A percentile compares a stretch with the other conserved stretches of the same genome.
phyloP scores from a whole-genome alignment of 1,140 invertebrate genomes.

The Drosophila sechellia region DNA sequence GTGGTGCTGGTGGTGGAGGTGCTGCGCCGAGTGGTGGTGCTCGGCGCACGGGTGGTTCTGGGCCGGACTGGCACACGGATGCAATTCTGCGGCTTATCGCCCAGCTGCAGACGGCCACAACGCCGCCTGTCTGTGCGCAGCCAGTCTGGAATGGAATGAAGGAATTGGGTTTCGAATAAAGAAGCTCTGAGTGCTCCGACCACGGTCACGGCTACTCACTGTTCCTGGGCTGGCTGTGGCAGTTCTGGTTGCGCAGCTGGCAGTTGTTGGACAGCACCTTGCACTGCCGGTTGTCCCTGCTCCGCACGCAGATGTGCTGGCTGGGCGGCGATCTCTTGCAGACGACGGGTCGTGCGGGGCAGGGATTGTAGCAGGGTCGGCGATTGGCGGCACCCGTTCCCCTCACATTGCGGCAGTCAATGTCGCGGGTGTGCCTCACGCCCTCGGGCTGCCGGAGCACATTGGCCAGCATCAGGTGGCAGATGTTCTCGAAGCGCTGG shows the following conservation, averaged over 20 bases:
- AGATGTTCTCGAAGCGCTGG: slow-evolving; percentile 58
- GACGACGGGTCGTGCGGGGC: slow-evolving; percentile 28
- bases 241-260: slow-evolving; percentile 64
- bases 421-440: slow-evolving; percentile 40
- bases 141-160: slow-evolving; percentile 47
- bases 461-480: slow-evolving; percentile 43
- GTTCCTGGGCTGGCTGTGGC: slow-evolving; percentile 49
- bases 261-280: slow-evolving; percentile 59
- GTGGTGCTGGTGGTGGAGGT: background rate
- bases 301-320: slow-evolving; percentile 55
- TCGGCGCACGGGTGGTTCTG: background rate
- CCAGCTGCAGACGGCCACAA: slow-evolving; percentile 49
- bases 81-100: slow-evolving; percentile 56
- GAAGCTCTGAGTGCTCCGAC: too few relatives aligned
- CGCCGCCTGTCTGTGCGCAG: slow-evolving; percentile 42
- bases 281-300: slow-evolving; percentile 39
- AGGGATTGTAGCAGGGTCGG: slow-evolving; percentile 40
- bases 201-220: slow-evolving; percentile 28
- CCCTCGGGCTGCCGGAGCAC: background rate
- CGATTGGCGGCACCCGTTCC: slow-evolving; percentile 20
- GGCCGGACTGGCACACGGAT: background rate
- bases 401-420: slow-evolving; percentile 46
- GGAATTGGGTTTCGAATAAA: too few relatives aligned
- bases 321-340: slow-evolving; percentile 28
- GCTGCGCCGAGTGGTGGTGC: background rate